phyloP scores from a whole-genome alignment of 2,888 invertebrate genomes.

The Arrhopalites spinosus region DNA sequence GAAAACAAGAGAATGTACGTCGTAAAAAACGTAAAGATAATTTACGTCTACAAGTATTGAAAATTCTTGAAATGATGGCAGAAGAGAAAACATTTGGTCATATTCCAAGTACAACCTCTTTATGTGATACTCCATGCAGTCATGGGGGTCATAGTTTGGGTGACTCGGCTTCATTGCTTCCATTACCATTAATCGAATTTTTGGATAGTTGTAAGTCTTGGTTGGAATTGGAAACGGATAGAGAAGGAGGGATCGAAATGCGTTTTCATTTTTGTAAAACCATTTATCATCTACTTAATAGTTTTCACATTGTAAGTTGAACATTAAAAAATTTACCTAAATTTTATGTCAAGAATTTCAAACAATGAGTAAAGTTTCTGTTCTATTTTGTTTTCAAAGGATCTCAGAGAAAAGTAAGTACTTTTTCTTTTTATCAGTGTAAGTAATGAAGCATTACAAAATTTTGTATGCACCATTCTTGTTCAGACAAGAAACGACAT shows the following conservation, averaged over 20 bases:
- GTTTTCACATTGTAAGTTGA: conserved; percentile 48
- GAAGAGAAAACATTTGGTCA: conserved; percentile 84
- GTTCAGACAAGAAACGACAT: no score
- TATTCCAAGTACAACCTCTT: conserved; percentile 50
- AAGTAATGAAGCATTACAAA: no score
- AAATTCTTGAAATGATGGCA: conserved; percentile 89
- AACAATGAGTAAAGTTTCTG: no score
- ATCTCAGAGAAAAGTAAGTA: no score
- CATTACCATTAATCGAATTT: conserved; percentile 51
- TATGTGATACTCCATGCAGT: conserved; percentile 45
- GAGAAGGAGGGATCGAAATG: conserved; percentile 55
- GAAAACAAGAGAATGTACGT: conserved; percentile 96
- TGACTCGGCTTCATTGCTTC: conserved; percentile 38
- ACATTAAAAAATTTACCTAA: no score
- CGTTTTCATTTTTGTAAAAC: conserved; percentile 51
- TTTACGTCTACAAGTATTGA: conserved; percentile 85
- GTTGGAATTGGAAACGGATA: conserved; percentile 52
- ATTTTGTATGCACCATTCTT: no score
- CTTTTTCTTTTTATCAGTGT: no score
- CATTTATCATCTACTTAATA: conserved; percentile 46
- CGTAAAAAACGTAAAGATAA: conserved; percentile 88
- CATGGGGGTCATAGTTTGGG: conserved; percentile 48
- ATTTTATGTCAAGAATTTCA: no score
- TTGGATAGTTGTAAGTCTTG: conserved; percentile 53
- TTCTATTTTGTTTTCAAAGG: no score